A percentile compares a stretch with the other conserved stretches of the same genome.
Conservation (phyloP, 2,113 vertebrate species). For the Ivindomyrus marchei region DNA sequence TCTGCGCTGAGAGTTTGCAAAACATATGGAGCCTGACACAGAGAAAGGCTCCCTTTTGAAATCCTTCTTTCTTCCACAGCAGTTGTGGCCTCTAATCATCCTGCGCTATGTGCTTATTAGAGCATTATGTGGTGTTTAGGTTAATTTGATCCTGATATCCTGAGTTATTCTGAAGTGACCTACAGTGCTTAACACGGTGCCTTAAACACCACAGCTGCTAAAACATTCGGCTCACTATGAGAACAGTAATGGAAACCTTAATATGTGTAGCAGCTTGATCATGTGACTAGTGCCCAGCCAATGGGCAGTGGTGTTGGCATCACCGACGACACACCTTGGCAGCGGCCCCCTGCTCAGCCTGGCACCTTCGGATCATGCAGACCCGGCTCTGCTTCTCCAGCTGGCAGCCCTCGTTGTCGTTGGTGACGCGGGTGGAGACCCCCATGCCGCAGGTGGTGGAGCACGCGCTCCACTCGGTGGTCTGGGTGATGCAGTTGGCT, state of each 20-base stretch:
- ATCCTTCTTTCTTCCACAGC: not conserved
- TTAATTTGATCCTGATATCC: not conserved
- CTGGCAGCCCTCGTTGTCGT: conserved; percentile 59
- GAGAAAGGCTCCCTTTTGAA: not conserved
- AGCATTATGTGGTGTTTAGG: not conserved
- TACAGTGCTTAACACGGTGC: not conserved
- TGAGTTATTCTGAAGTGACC: not conserved
- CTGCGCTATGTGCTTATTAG: not conserved
- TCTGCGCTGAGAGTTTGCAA: no score
- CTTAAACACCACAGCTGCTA: not conserved
- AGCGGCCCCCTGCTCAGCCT: conserved; percentile 42
- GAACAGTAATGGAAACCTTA: not conserved
- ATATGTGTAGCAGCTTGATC: not conserved
- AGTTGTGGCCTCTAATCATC: not conserved
- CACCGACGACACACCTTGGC: conserved; percentile 52
- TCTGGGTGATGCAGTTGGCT: conserved; percentile 69
- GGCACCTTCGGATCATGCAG: conserved; percentile 62
- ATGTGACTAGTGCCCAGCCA: not conserved
- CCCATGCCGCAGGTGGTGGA: conserved; percentile 67
- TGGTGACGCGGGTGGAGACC: conserved; percentile 63
- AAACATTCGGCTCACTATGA: not conserved
- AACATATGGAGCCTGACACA: not conserved
- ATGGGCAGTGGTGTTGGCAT: not conserved
- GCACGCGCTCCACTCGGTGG: conserved; percentile 63
- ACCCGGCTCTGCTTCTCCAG: conserved; percentile 64